Evolutionary conservation across 2,113 vertebrate species (phyloP).

Genomic region (Turnix velox): DNA sequence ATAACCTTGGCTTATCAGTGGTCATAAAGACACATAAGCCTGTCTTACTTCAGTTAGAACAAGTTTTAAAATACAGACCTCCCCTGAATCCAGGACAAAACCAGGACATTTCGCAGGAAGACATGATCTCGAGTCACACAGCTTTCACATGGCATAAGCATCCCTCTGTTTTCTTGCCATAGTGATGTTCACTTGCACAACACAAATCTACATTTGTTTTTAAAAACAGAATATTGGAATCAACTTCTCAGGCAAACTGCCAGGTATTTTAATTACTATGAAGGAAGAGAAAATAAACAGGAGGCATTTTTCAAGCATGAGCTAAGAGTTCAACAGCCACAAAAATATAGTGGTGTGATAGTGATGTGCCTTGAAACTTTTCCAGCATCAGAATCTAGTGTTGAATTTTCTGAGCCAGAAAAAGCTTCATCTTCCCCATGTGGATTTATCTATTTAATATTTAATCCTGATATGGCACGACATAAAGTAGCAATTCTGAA

Average conservation of each 20-base stretch:
- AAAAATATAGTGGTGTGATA: background rate
- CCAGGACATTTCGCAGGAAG: background rate
- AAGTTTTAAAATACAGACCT: background rate
- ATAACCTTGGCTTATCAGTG: background rate
- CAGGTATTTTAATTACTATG: background rate
- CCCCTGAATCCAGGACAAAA: background rate
- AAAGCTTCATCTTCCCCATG: background rate
- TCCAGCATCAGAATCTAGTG: background rate
- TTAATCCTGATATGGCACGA: background rate
- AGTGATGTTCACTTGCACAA: background rate
- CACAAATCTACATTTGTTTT: background rate
- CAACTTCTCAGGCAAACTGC: background rate
- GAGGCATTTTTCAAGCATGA: background rate
- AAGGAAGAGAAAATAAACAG: background rate
- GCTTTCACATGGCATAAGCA: background rate
- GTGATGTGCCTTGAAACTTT: background rate
- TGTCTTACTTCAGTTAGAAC: background rate
- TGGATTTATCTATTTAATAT: background rate
- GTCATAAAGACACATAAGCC: background rate
- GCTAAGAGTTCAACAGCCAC: background rate
- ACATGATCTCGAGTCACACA: rapidly evolving
- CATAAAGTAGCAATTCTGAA: background rate
- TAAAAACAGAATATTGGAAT: background rate
- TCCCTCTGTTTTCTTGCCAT: background rate
- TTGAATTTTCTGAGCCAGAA: background rate